Conservation (phyloP, 1,140 invertebrate genomes). For the Drosophila bocki region DNA sequence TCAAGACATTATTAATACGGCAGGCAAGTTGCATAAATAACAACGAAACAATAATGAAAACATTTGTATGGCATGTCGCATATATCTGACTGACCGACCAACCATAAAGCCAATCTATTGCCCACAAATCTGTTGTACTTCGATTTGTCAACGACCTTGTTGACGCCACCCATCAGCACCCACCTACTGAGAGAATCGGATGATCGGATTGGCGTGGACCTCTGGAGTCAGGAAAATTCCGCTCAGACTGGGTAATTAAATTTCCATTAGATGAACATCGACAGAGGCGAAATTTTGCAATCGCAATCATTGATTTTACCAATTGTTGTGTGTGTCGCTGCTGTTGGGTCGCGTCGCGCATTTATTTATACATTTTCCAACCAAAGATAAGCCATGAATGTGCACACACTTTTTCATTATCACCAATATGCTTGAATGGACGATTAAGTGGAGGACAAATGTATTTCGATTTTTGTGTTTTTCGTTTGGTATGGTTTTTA, state of each 20-base stretch:
- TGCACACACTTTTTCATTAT: constrained; percentile 35
- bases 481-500: constrained; percentile 17
- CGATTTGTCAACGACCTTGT: constrained; percentile 40
- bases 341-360: constrained; percentile 7
- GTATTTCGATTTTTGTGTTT: neutral
- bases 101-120: constrained; percentile 31
- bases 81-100: constrained; percentile 10
- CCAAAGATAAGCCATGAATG: constrained; percentile 43
- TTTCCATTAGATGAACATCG: constrained; percentile 41
- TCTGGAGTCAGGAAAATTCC: constrained; percentile 4
- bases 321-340: constrained; percentile 2
- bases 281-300: constrained; percentile 4
- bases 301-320: constrained; percentile 33
- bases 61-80: constrained; percentile 56
- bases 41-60: constrained; percentile 39
- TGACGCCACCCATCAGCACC: constrained; percentile 1
- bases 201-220: constrained; percentile 4
- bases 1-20: constrained; percentile 33
- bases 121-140: constrained; percentile 28
- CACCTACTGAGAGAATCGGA: constrained; percentile 6
- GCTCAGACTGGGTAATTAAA: constrained; percentile 18
- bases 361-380: constrained; percentile 45
- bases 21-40: constrained; percentile 31
- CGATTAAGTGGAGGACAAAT: constrained; percentile 21
- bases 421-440: constrained; percentile 13